Base-by-base conservation (phyloP, 2,113 vertebrate species). In the Gobiocypris rarus region DNA sequence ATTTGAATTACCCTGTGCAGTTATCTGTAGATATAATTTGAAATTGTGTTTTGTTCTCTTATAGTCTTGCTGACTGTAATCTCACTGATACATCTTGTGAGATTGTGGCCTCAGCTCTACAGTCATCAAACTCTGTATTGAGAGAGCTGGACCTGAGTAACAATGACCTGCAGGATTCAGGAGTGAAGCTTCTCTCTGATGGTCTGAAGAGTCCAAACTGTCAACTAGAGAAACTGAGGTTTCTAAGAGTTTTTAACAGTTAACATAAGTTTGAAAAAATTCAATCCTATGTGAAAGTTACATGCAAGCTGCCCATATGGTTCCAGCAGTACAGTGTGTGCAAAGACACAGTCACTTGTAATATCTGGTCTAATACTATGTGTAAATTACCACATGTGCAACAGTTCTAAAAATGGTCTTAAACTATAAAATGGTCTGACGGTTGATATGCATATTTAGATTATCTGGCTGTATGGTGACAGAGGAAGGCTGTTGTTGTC, bases 141-240 rank as follows among this genome's bases (percentile, higher is more conserved):
- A 85, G 71, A 58, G 84, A 85, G 54, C 84, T 85, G 70, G 70
- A 82, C 48, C 70, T 85, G 31, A 76, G 59, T 34, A 85, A 85
- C 43, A 85, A 85, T 22, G 45, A 82, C 65, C 34, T 69, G 17
- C 17, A 2, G 65, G 65, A 69, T 38, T 22, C 65, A 69, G 65
- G 65, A 38, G 65, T 69, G 31, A 69, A 69, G 65, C 65, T 69
- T 69, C 65, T 69, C 17, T 69, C 31, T 11, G 17, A 69, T 69
- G 65, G 65, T 9, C 31, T 69, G 65, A 69, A 69, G 65, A 69
- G 65, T 38, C 17, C 31, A 52, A 48, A 74, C 24, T 74, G 71
- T 74, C 71, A 52, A 28, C 24, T 74, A 24, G 71, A 52, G 26
- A 74, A 28, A 74, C 45, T 74, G 24, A 74, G 71, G 71, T 74